Evolutionary conservation across 2,113 vertebrate species (phyloP).

Genomic region (Vulpes lagopus): DNA sequence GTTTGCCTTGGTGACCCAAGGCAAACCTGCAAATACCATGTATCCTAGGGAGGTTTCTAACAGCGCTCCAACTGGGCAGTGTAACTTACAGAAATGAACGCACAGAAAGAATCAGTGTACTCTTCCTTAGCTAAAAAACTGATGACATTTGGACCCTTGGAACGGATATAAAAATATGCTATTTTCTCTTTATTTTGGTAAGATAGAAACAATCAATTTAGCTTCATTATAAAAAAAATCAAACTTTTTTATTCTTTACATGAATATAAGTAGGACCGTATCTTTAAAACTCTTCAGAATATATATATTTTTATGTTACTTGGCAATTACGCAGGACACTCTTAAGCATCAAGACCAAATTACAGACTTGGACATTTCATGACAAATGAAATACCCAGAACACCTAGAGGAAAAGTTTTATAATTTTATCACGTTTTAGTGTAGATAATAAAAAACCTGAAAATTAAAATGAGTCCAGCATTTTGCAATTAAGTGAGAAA

Average conservation of each 20-base stretch:
- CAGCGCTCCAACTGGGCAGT: not conserved
- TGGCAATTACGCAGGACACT: not conserved
- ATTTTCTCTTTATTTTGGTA: constrained; percentile 13
- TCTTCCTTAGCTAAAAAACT: not conserved
- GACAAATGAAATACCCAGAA: constrained; percentile 26
- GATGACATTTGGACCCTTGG: not conserved
- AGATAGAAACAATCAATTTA: not conserved
- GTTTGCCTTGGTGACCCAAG: no score
- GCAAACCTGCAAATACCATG: not conserved
- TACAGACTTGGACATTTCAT: not conserved
- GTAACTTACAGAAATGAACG: not conserved
- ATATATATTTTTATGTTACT: constrained; percentile 14
- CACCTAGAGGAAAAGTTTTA: constrained; percentile 24
- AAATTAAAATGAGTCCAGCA: constrained; percentile 61
- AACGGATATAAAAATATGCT: not conserved
- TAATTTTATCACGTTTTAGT: constrained; percentile 66
- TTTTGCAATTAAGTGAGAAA: constrained; percentile 74
- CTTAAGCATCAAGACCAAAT: not conserved
- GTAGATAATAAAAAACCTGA: constrained; percentile 51
- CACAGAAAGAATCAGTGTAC: not conserved
- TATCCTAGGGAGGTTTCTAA: not conserved
- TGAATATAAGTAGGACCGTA: not conserved
- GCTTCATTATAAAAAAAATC: not conserved
- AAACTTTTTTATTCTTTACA: not conserved
- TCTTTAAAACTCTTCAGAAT: not conserved